A percentile compares a stretch with the other conserved stretches of the same genome.
Conservation (phyloP, 2,888 invertebrate species). For the Cabera pusaria region DNA sequence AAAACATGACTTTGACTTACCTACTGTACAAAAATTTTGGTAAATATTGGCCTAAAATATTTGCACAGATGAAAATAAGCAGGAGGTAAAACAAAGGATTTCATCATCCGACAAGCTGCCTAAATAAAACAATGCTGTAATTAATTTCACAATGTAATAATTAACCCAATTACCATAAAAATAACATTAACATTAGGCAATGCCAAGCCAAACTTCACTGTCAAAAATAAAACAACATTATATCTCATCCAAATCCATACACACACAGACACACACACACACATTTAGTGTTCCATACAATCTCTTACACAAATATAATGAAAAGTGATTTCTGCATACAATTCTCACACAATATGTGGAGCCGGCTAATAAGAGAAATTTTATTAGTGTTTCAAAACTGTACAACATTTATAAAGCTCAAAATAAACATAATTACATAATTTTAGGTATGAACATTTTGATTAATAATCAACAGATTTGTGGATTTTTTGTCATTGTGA, state of each 20-base stretch:
- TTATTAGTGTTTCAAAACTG: slow-evolving; percentile 31
- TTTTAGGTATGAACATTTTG: no score
- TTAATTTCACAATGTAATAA: slow-evolving; percentile 26
- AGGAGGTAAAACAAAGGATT: not conserved
- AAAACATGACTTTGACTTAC: no score
- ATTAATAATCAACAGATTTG: no score
- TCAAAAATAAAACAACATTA: slow-evolving; percentile 19
- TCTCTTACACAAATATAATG: slow-evolving; percentile 25
- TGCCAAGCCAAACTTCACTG: slow-evolving; percentile 31
- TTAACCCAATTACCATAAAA: slow-evolving; percentile 23
- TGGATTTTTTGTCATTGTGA: no score
- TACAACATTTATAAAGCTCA: not conserved
- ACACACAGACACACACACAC: no score
- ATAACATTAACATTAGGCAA: slow-evolving; percentile 24
- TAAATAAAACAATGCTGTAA: slow-evolving; percentile 33
- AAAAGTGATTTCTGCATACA: slow-evolving; percentile 52
- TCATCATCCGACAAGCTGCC: slow-evolving; percentile 33
- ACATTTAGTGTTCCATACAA: slow-evolving; percentile 26
- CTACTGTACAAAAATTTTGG: no score
- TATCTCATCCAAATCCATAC: slow-evolving; percentile 27
- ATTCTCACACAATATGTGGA: slow-evolving; percentile 61
- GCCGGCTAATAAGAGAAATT: slow-evolving; percentile 65
- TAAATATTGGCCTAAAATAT: no score
- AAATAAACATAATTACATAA: slow-evolving; percentile 5
- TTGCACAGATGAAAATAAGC: no score